A percentile compares a stretch with the other conserved stretches of the same genome.
phyloP scores from a whole-genome alignment of 2,113 vertebrate species.

The Paedocypris sp. region DNA sequence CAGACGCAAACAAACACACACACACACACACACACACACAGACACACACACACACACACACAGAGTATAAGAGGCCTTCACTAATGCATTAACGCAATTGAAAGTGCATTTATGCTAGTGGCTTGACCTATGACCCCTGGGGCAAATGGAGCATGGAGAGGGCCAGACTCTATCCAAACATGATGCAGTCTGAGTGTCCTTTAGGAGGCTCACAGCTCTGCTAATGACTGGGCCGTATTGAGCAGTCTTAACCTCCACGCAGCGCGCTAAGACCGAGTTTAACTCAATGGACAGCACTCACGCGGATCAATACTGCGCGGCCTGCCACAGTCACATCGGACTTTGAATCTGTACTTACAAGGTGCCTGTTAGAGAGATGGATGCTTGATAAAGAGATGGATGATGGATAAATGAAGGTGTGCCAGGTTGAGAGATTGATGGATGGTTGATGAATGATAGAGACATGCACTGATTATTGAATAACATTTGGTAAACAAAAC shows the following conservation, averaged over 20 bases:
- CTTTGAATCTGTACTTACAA: too few species aligned
- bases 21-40: neutral
- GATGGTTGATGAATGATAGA: too few species aligned
- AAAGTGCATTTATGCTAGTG: constrained; percentile 31
- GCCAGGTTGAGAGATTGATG: too few species aligned
- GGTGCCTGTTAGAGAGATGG: too few species aligned
- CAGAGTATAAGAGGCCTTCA: neutral
- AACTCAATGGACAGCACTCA: constrained; percentile 20
- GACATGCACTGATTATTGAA: too few species aligned
- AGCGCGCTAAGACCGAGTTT: neutral
- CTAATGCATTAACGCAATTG: constrained; percentile 29
- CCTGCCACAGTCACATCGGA: neutral
- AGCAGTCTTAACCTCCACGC: constrained; percentile 18
- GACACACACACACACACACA: neutral
- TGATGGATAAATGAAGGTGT: too few species aligned
- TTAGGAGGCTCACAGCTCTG: constrained; percentile 22
- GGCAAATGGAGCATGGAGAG: neutral
- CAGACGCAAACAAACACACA: neutral
- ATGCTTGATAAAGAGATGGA: too few species aligned
- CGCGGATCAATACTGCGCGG: constrained; percentile 10
- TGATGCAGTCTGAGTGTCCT: neutral
- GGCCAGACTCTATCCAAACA: neutral
- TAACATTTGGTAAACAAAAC: too few species aligned
- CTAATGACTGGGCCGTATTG: constrained; percentile 28
- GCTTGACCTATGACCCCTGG: constrained; percentile 26